Evolutionary conservation across 2,797 vertebrate species (phyloP), one percentile per base, ranked within the genome.

Genomic region (Protonibea diacanthus): DNA sequence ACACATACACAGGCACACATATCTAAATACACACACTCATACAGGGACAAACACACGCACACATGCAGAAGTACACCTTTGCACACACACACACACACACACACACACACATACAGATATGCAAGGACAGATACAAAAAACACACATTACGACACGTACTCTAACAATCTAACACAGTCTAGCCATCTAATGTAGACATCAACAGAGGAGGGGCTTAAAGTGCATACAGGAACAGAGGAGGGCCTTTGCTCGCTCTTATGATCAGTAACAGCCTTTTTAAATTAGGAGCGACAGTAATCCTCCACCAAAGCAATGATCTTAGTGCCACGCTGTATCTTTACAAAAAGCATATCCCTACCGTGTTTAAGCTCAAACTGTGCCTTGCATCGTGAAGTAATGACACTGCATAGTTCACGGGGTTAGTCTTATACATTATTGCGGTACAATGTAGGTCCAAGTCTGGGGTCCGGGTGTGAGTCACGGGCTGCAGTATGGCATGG

Each of bases 321-420:
- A 82, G 85, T 71, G 81, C 83, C 80, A 73, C 86, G 76, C 85
- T 65, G 79, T 71, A 62, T 79, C 82, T 77, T 84, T 78, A 83
- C 76, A 70, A 74, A 86, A 84, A 89, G 74, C 79, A 82, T 33
- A 48, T 85, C 80, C 82, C 84, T 68, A 86, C 71, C 40, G 72
- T 73, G 74, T 59, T 64, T 71, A 92, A 96, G 92, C 94, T 95
- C 91, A 95, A 93, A 94, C 89, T 89, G 94, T 91, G 89, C 83
- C 92, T 91, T 92, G 95, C 92, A 93, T 95, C 94, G 91, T 95
- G 96, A 95, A 95, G 91, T 95, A 96, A 96, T 91, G 88, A 94
- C 95, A 95, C 97, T 99, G 98, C 98, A 99, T 99, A 98, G 97
- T 97, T 97, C 96, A 95, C 94, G 14, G 92, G 94, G 93, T 95